Evolutionary conservation across 2,888 invertebrate genomes (phyloP), one percentile per base, ranked within the genome.

Genomic region (Tachina grossa): DNA sequence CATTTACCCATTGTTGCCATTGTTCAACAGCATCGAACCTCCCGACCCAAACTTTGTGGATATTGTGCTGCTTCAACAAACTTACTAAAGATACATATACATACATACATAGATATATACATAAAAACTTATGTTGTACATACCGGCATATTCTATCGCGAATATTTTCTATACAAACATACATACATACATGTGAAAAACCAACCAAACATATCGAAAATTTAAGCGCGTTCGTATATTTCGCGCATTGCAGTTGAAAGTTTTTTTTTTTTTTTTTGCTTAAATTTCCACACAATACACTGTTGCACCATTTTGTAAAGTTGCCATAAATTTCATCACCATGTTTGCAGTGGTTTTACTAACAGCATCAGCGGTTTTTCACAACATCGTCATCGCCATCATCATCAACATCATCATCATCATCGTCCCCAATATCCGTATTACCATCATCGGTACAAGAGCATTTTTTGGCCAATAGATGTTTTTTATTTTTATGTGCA

Each of bases 251-350:
- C 85, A 85, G 85, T 77, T 55, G 61, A 76, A 85, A 83, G 72
- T 51, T 31, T 77, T 83, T 39, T 51, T n/a, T n/a, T n/a, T n/a
- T n/a, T n/a, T n/a, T n/a, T n/a, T n/a, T n/a, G n/a, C n/a, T 57
- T 75, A 65, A 77, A 69, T 65, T 59, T 78, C 65, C 75, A 74
- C 71, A 85, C 85, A 84, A 84, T 76, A 81, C 84, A 76, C 85
- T 85, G 85, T 85, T 85, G 85, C 85, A 83, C 85, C 83, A 85
- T 84, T 84, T 87, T 87, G 89, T 88, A 89, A 90, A 89, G 89
- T 90, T 89, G 91, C 90, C 91, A 90, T 90, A 90, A 90, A 90
- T 90, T 90, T 88, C 89, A 83, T 80, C 83, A 83, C 83, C 83
- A 83, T 85, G 85, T 84, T 86, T 86, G 86, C 84, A 86, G 83